Conservation (phyloP, 2,113 vertebrate genomes). For the Campylorhamphus procurvoides region DNA sequence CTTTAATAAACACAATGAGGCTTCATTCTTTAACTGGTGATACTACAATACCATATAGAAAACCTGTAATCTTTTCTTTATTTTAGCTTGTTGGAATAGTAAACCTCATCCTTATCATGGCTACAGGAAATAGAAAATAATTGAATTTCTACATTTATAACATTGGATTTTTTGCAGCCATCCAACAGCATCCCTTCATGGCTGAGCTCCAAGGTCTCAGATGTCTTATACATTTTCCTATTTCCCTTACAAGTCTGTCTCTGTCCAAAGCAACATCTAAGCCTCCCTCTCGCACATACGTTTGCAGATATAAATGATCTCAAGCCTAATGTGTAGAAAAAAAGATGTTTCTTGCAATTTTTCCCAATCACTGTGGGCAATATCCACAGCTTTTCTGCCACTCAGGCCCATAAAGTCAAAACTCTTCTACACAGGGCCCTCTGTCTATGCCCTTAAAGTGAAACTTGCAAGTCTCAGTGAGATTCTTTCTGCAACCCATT, state of each 20-base stretch:
- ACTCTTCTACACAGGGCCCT: neutral
- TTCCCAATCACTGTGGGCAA: neutral
- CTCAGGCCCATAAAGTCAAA: neutral
- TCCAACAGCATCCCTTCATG: neutral
- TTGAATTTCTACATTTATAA: neutral
- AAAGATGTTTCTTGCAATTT: neutral
- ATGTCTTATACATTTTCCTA: no score
- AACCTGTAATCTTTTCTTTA: neutral
- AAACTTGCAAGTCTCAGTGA: neutral
- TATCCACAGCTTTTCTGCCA: neutral
- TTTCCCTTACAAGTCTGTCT: neutral
- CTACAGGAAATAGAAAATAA: neutral
- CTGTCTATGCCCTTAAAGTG: neutral
- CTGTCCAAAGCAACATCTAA: neutral
- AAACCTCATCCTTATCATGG: neutral
- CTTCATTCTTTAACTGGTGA: neutral
- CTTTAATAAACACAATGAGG: neutral
- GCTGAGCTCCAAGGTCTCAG: neutral
- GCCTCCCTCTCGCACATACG: neutral
- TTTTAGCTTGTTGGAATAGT: neutral
- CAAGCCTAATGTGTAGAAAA: neutral
- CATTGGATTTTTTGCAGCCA: neutral
- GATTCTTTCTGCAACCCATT: neutral
- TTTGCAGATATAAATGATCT: neutral
- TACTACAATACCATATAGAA: neutral